A percentile compares a stretch with the other conserved stretches of the same genome.
Evolutionary conservation across 2,797 vertebrate species (phyloP).

Genomic region (Falco cherrug): DNA sequence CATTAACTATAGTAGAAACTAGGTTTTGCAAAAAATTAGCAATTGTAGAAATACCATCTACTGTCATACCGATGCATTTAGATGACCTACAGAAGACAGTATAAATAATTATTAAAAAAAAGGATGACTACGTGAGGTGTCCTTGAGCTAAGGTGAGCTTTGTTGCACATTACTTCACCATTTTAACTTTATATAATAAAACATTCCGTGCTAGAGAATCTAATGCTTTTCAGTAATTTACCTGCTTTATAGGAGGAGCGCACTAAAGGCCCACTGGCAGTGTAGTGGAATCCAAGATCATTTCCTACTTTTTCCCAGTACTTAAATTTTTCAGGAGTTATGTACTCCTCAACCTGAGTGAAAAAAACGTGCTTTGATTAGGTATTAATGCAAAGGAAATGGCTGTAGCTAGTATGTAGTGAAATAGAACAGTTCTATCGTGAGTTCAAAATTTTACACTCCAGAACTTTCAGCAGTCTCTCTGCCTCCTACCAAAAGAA

Average conservation of each 20-base stretch:
- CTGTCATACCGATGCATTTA: background rate
- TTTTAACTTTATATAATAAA: background rate
- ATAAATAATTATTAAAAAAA: background rate
- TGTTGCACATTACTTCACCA: background rate
- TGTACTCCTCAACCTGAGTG: conserved; percentile 91
- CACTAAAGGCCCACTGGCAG: conserved; percentile 94
- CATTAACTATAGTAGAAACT: background rate
- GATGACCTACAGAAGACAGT: background rate
- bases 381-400: background rate
- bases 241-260: conserved; percentile 99
- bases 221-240: conserved; percentile 51
- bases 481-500: background rate
- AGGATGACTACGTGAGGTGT: background rate
- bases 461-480: background rate
- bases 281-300: conserved; percentile 94
- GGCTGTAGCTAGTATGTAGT: background rate
- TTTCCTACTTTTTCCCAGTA: conserved; percentile 93
- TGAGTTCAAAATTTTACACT: background rate
- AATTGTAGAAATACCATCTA: background rate
- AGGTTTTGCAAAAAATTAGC: background rate
- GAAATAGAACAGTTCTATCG: background rate
- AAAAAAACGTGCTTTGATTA: conserved; percentile 24
- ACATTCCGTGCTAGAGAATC: background rate
- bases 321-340: conserved; percentile 93
- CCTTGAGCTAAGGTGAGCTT: background rate